Conservation (phyloP, 2,888 invertebrate species). For the Anticlea derivata region DNA sequence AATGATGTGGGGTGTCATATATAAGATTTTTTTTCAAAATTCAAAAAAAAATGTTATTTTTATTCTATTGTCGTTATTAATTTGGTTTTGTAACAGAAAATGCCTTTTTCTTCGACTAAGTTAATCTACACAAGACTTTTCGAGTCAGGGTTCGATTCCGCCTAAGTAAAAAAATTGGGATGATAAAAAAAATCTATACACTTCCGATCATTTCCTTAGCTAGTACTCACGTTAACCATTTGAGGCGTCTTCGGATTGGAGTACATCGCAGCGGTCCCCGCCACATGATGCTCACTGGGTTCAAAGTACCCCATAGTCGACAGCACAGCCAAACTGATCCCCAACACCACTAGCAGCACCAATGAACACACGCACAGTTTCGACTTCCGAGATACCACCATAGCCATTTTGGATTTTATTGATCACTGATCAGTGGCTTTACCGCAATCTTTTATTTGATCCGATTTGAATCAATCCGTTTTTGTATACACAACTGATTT, state of each 20-base stretch:
- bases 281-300: constrained; percentile 44
- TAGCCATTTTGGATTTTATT: constrained; percentile 63
- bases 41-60: too few species aligned
- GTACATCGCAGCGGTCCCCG: constrained; percentile 64
- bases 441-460: constrained; percentile 28
- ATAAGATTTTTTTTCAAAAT: too few species aligned
- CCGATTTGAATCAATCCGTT: constrained; percentile 17
- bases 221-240: constrained; percentile 49
- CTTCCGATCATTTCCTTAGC: neutral
- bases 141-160: too few species aligned
- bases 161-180: too few species aligned
- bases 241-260: constrained; percentile 50
- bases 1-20: too few species aligned
- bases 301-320: constrained; percentile 56
- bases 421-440: constrained; percentile 22
- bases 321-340: constrained; percentile 62
- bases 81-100: neutral
- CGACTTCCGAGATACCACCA: constrained; percentile 67
- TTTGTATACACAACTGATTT: constrained; percentile 15
- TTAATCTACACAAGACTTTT: too few species aligned
- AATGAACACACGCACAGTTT: constrained; percentile 65
- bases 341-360: constrained; percentile 56
- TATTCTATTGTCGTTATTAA: too few species aligned
- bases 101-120: constrained; percentile 39
- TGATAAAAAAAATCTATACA: too few species aligned